Evolutionary conservation across 2,888 invertebrate species (phyloP).

Genomic region (Oasisia sp.): DNA sequence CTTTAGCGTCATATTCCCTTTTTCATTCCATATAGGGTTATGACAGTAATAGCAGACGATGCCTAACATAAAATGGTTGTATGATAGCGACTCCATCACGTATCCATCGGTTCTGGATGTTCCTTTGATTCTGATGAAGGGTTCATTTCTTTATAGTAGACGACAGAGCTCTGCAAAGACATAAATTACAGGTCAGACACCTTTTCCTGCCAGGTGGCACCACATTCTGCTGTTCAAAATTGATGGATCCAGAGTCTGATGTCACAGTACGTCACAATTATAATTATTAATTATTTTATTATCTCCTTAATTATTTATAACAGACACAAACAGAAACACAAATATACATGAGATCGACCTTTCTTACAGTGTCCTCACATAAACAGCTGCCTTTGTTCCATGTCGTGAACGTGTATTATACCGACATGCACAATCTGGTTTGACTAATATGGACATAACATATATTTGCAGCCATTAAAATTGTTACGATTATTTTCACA

Average conservation of each 20-base stretch:
- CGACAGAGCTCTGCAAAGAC: not conserved
- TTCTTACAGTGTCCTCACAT: too few relatives aligned
- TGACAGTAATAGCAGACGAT: not conserved
- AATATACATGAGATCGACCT: too few relatives aligned
- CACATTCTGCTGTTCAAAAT: not conserved
- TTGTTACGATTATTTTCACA: too few relatives aligned
- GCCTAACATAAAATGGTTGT: not conserved
- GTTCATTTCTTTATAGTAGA: not conserved
- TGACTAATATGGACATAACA: too few relatives aligned
- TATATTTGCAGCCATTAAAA: too few relatives aligned
- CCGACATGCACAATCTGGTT: too few relatives aligned
- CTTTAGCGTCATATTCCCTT: not conserved
- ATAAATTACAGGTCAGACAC: not conserved
- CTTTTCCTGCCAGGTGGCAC: not conserved
- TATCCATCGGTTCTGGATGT: not conserved
- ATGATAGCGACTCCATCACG: not conserved
- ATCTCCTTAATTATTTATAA: too few relatives aligned
- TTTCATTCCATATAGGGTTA: not conserved
- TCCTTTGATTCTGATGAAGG: not conserved
- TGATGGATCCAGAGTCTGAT: not conserved
- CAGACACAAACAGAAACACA: too few relatives aligned
- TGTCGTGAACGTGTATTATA: too few relatives aligned
- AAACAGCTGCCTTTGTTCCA: too few relatives aligned
- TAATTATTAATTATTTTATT: too few relatives aligned
- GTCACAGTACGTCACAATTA: not conserved